Evolutionary conservation across 2,888 invertebrate genomes (phyloP), one percentile per base, ranked within the genome.

Genomic region (Mamestra brassicae): DNA sequence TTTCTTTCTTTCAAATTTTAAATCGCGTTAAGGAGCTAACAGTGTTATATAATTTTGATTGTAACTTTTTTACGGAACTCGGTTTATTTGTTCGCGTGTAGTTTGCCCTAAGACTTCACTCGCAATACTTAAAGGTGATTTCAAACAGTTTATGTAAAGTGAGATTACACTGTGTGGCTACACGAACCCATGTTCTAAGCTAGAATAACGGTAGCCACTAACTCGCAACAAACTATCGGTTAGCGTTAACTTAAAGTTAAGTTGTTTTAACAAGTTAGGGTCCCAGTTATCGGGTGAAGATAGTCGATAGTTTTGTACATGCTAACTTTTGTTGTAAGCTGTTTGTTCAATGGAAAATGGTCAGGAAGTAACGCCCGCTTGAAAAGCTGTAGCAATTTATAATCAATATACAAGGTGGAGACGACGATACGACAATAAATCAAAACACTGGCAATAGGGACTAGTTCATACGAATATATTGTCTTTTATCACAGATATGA

Each of bases 211-310:
- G 58, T 38, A 26, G 13, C 26, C 26, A 15, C 13, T 63, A 77
- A 80, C 80, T 77, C n/a, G 15, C 17, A 70, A 55, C 50, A 63
- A 76, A 77, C 70, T 80, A 60, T 64, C 15, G 71, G 60, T 71
- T 68, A 52, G 61, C 60, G 64, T 82, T 67, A 71, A 62, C 66
- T 60, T 67, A 61, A 67, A 77, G 71, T 68, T 63, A 58, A 67
- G 50, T 68, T 67, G 67, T 61, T 68, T 67, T 61, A 67, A 50
- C 71, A 63, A 80, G 81, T 80, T 66, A 42, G 17, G 50, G 77
- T 71, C 64, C 50, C 67, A 52, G 52, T 42, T 71, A 64, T 77
- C 60, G 55, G 26, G 11, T 17, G 50, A 55, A 52, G 54, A 75
- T 64, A 74, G 76, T 45, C 81, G 55, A 78, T 68, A 81, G 67